These are phyloP conservation scores for Morus bassanus DNA, from an alignment of 2,797 vertebrate species.

Conservation along the genomic window DNA sequence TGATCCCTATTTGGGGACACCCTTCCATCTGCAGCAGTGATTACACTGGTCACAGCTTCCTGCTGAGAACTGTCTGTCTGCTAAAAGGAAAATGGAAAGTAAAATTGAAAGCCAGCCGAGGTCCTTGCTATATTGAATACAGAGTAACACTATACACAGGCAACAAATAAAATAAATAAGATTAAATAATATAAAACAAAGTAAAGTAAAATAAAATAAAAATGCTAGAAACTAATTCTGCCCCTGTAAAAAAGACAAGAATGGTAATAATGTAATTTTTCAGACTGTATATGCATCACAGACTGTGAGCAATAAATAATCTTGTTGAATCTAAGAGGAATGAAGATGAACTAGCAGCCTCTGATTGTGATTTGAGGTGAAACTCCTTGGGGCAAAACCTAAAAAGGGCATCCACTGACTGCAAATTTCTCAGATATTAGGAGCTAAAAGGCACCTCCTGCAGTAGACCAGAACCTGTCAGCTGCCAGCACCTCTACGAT, in stretches of 20 bases:
- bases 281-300: background rate
- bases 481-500: accelerated
- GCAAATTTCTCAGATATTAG: background rate
- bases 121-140: background rate
- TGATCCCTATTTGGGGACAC: slow-evolving; percentile 27
- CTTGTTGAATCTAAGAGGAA: background rate
- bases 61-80: background rate
- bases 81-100: background rate
- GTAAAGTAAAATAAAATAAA: background rate
- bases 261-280: background rate
- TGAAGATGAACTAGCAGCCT: background rate
- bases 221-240: background rate
- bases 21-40: slow-evolving; percentile 14
- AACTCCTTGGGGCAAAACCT: background rate
- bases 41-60: slow-evolving; percentile 16
- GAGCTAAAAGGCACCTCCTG: background rate
- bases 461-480: background rate
- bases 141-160: background rate
- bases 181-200: background rate
- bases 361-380: background rate
- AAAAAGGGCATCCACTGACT: background rate
- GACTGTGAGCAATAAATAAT: background rate
- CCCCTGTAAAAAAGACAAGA: background rate
- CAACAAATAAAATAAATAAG: background rate
- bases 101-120: background rate